Evolutionary conservation across 2,797 vertebrate species (phyloP).

Genomic region (Crenuchus spilurus): DNA sequence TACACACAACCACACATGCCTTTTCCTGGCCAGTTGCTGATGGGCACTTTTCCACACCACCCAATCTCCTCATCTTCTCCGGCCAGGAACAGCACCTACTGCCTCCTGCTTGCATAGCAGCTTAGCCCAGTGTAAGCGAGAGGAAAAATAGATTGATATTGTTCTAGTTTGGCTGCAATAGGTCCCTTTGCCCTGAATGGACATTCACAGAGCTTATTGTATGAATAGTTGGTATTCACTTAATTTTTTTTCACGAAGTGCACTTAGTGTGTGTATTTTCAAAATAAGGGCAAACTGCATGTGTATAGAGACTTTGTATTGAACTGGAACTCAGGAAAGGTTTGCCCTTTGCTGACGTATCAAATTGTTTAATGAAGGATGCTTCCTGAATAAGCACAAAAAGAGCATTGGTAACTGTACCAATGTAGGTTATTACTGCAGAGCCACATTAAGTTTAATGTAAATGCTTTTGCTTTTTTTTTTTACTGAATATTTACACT

Average conservation of each 20-base stretch:
- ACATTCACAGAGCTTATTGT: background rate
- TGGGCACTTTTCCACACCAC: background rate
- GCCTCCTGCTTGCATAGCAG: conserved; percentile 2
- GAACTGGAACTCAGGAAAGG: background rate
- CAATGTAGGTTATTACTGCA: too few species aligned
- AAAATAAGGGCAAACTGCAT: background rate
- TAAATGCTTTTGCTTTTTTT: too few species aligned
- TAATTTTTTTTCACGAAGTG: background rate
- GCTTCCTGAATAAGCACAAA: background rate
- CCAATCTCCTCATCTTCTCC: conserved; percentile 9
- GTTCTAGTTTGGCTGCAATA: background rate
- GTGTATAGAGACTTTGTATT: background rate
- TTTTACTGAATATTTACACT: too few species aligned
- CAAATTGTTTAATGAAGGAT: background rate
- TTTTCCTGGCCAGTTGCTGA: background rate
- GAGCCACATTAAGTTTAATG: too few species aligned
- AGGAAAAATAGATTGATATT: background rate
- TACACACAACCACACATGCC: conserved; percentile 17
- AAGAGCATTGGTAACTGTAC: too few species aligned
- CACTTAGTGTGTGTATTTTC: background rate
- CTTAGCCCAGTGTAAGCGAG: background rate
- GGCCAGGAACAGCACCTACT: conserved; percentile 4
- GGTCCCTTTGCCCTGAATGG: background rate
- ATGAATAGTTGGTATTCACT: background rate
- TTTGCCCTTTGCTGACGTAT: background rate